Base-by-base conservation (phyloP, 2,797 vertebrate genomes). In the Iguana delicatissima region DNA sequence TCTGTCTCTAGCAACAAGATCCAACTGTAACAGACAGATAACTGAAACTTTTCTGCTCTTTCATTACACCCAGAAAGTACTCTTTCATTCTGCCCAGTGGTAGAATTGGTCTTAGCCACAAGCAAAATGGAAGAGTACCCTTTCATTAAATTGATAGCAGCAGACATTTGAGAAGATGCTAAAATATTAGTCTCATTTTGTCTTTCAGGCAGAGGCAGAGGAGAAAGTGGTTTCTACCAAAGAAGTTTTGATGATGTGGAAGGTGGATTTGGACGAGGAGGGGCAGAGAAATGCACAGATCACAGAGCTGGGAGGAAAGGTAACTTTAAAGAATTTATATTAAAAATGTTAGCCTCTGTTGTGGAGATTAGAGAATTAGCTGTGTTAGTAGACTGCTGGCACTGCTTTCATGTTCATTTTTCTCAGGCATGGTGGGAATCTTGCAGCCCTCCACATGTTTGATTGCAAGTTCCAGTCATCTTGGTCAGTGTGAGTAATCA, bases 211-310 rank as follows among this genome's bases (percentile, higher is more conserved):
- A 98, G 99, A 96, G 99, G 99, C 92, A 98, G 99, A 98, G 99
- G 99, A 96, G 99, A 99, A 95, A 98, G 98, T 96, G 98, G 98
- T 95, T 99, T 99, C 98, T 99, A 99, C 99, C 99, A 99, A 99
- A 99, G 99, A 99, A 99, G 99, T 98, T 99, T 99, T 98, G 99
- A 99, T 94, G 99, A 99, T 95, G 98, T 99, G 92, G 99, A 99
- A 96, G 98, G 98, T 95, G 98, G 98, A 92, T 99, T 99, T 98
- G 99, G 99, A 93, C 98, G 98, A 94, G 99, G 98, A 96, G 98
- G 96, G 95, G 97, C 94, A 98, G 98, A 96, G 99, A 99, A 97
- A 99, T 99, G 98, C 99, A 99, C 97, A 98, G 99, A 94, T 99
- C 99, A 92, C 99, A 99, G 96, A 99, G 99, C 96, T 99, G 99